A percentile compares a stretch with the other conserved stretches of the same genome.
Evolutionary conservation across 2,888 invertebrate species (phyloP).

Genomic region (Latrodectus elegans): DNA sequence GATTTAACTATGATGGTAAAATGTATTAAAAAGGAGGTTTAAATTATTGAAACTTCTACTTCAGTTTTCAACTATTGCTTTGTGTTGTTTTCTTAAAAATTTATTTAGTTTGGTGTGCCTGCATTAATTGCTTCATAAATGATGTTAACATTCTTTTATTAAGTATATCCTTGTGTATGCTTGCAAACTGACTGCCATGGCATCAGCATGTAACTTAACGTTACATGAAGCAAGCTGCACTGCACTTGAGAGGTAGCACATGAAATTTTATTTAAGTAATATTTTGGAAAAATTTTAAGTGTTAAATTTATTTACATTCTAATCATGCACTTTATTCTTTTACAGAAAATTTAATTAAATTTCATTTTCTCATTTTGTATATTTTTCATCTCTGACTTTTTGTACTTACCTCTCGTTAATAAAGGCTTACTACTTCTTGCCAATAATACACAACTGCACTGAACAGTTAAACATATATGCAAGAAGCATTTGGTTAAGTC

Average conservation of each 20-base stretch:
- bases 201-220: conserved; percentile 63
- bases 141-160: background rate
- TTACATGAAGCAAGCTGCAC: conserved; percentile 61
- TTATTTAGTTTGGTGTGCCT: background rate
- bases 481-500: conserved; percentile 68
- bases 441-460: conserved; percentile 40
- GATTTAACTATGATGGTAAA: conserved; percentile 9
- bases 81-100: background rate
- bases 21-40: background rate
- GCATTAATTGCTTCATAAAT: background rate
- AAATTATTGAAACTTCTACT: background rate
- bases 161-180: conserved; percentile 27
- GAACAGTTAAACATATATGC: conserved; percentile 34
- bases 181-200: conserved; percentile 62
- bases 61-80: background rate
- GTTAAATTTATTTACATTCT: background rate
- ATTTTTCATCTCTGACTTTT: background rate
- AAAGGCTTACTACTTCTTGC: conserved; percentile 66
- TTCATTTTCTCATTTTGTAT: conserved; percentile 13
- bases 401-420: conserved; percentile 9
- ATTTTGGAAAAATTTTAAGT: conserved; percentile 1
- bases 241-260: conserved; percentile 31
- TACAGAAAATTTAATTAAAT: background rate
- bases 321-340: conserved; percentile 6
- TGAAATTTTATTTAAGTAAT: background rate